Base-by-base conservation (phyloP, 2,888 invertebrate species). In the Xanthostigma xanthostigma region DNA sequence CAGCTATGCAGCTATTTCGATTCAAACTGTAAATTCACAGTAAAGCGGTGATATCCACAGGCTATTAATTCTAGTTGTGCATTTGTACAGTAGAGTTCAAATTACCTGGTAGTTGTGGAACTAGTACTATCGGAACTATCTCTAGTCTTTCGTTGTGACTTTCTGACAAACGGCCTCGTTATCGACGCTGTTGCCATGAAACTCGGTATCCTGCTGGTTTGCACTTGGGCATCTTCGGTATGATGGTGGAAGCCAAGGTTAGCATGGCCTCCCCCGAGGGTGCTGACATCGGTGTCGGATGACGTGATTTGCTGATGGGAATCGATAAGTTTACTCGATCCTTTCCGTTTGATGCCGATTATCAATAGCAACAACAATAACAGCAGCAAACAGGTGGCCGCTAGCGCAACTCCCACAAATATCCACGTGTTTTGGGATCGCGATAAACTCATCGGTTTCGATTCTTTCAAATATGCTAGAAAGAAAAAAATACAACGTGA, bases 391-490 rank as follows among this genome's bases (percentile, higher is more conserved):
- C 80, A 62, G 5, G 80, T 61, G 1, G 77, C 78, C 5, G 75
- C 71, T 14, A 76, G 69, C 2, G 78, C 76, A 0, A 79, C 77
- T 1, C 79, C 76, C 1, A 78, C 73, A 48, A 84, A 66, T 1
- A 83, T 69, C 82, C 82, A 84, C 0, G 72, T 72, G 53, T 74
- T 73, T 50, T 72, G 67, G 41, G 67, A 59, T 56, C 70, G 55
- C 57, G 74, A 63, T 13, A 76, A 71, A 2, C 78, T 77, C 53
- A 81, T 64, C 3, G 80, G 77, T 53, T 74, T 75, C 1, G 76
- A 71, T 38, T 78, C 75, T 62, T 79, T 80, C 59, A 83, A 67
- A 65, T 80, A 84, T 52, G 84, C 84, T 84, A 69, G 17, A 65
- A 64, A 5, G 12, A 12, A 49, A 50, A 48, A 49, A 27, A 6